Percentiles rank a stretch among this genome's conserved stretches.
Conservation (phyloP, 2,888 invertebrate genomes). For the Arctia plantaginis region DNA sequence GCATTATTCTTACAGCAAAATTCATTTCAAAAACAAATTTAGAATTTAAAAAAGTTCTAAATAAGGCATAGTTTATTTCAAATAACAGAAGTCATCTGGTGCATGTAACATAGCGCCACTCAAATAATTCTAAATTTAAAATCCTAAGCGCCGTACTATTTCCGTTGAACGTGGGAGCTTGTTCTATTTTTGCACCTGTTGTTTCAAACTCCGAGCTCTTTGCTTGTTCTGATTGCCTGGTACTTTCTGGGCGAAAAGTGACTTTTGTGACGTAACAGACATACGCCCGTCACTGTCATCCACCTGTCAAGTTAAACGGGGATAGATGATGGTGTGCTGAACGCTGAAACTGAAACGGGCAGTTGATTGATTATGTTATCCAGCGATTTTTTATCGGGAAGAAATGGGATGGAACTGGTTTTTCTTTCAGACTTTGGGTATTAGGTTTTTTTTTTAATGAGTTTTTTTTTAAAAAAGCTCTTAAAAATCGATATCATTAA, state of each 20-base stretch:
- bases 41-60: background rate
- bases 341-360: conserved; percentile 31
- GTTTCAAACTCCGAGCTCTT: conserved; percentile 56
- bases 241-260: conserved; percentile 73
- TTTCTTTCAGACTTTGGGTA: background rate
- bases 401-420: conserved; percentile 12
- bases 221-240: conserved; percentile 72
- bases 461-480: background rate
- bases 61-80: background rate
- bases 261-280: conserved; percentile 84
- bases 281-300: conserved; percentile 75
- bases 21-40: background rate
- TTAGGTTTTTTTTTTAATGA: background rate
- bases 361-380: conserved; percentile 40
- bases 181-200: conserved; percentile 79
- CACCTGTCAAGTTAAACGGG: conserved; percentile 58
- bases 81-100: conserved; percentile 1
- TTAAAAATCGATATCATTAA: background rate
- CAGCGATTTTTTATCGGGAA: conserved; percentile 24
- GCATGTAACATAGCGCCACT: conserved; percentile 34
- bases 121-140: conserved; percentile 58
- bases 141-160: conserved; percentile 65
- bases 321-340: conserved; percentile 39
- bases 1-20: no score
- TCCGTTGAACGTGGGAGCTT: conserved; percentile 69